Evolutionary conservation across 2,888 invertebrate species (phyloP), one percentile per base, ranked within the genome.

Genomic region (Dioctria linearis): DNA sequence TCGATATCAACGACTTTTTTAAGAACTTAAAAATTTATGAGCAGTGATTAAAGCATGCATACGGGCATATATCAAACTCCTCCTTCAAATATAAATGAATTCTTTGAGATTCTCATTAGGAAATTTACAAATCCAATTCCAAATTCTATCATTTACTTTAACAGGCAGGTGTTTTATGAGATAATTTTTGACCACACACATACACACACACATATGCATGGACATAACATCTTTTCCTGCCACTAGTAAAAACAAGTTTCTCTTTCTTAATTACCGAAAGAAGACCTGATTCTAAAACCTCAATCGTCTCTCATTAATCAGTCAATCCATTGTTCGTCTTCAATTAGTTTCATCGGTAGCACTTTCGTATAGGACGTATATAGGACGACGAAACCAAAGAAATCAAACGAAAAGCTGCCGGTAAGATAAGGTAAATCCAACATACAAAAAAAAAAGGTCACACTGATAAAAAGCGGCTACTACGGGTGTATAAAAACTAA

Each of bases 341-440:
- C 51, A 71, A 71, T 71, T 71, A 71, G 54, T 71, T 71, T 54
- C 51, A 37, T 71, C 71, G 40, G 71, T 71, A 71, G 71, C 71
- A 71, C 71, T 71, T 71, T 67, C 37, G 61, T 37, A 39, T 37
- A 42, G 65, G 65, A 40, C 25, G 25, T 25, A 25, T n/a, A n/a
- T n/a, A n/a, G 13, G 25, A 25, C 13, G 46, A 43, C 5, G 25
- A 43, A 66, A 66, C 25, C 13, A 46, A 5, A 6, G 13, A 42
- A 13, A n/a, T 67, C 46, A 25, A 67, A 43, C 42, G 65, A 65
- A 67, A 42, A 25, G 42, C 67, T n/a, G 67, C 40, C 25, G 67
- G 25, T 13, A 25, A 4, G 25, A 5, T 46, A 46, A 8, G 5
- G 5, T 46, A 8, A 46, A 46, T 2, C 2, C 8, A 8, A 46